phyloP scores from a whole-genome alignment of 2,888 invertebrate genomes.

The Megaustenia siamemsis region DNA sequence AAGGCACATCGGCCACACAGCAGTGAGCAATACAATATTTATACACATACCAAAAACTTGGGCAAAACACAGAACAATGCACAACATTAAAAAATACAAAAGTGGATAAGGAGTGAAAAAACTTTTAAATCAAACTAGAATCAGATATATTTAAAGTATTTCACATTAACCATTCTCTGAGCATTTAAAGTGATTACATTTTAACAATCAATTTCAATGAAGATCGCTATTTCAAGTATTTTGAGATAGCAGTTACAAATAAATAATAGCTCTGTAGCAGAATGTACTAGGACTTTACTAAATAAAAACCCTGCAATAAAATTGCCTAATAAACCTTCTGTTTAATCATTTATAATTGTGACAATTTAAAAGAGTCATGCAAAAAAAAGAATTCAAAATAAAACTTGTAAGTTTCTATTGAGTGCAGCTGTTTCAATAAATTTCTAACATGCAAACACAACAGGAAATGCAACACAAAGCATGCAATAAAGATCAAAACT shows the following conservation, averaged over 20 bases:
- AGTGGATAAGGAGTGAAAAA: neutral
- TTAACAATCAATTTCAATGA: neutral
- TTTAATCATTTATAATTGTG: neutral
- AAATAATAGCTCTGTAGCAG: too few relatives aligned
- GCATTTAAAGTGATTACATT: neutral
- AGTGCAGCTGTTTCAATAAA: neutral
- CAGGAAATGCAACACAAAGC: neutral
- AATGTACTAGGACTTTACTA: neutral
- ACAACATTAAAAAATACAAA: neutral
- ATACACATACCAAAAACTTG: neutral
- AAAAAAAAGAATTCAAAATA: neutral
- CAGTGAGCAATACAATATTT: conserved; percentile 19
- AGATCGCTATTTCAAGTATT: too few relatives aligned
- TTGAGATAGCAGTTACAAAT: too few relatives aligned
- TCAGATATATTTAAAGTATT: too few relatives aligned
- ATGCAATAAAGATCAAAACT: neutral
- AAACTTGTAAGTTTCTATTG: neutral
- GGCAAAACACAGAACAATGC: neutral
- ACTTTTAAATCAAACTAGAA: neutral
- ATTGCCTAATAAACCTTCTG: too few relatives aligned
- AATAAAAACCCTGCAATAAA: neutral
- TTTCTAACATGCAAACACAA: neutral
- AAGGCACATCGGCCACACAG: conserved; percentile 30
- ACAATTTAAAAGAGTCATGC: neutral
- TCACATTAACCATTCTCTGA: neutral